Percentiles rank a stretch among this genome's conserved stretches.
These are phyloP conservation scores for Zalophus californianus DNA, from an alignment of 2,797 vertebrate species.

Conservation along the genomic window DNA sequence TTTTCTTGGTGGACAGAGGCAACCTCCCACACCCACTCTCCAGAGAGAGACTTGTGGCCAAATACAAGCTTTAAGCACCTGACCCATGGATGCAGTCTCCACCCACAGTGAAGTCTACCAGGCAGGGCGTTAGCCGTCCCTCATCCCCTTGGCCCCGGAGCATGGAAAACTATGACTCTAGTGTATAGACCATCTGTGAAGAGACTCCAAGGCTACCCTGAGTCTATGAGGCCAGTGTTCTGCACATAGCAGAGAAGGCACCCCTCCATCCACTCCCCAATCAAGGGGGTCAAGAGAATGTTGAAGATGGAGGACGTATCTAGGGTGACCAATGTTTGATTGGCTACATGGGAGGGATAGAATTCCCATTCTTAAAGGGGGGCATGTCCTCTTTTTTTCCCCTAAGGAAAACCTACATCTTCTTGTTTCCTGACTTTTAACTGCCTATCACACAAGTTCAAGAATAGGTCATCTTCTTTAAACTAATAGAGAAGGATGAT, in stretches of 20 bases:
- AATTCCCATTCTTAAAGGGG: background rate
- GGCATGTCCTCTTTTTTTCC: background rate
- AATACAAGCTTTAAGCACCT: background rate
- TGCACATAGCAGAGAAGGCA: too few species aligned
- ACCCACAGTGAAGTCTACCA: too few species aligned
- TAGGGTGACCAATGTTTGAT: too few species aligned
- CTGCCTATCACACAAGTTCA: background rate
- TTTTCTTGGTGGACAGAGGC: background rate
- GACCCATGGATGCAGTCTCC: background rate
- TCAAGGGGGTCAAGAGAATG: background rate
- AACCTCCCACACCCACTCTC: background rate
- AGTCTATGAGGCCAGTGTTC: background rate
- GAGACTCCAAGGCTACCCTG: background rate
- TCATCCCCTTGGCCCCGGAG: background rate
- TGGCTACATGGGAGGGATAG: fast-evolving
- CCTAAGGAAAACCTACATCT: background rate
- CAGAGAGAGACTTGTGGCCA: background rate
- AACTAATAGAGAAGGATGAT: background rate
- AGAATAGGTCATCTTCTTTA: background rate
- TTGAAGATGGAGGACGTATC: too few species aligned
- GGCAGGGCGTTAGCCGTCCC: background rate
- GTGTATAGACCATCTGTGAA: background rate
- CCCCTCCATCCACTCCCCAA: background rate
- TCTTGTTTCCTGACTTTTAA: background rate
- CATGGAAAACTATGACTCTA: background rate